Evolutionary conservation across 2,888 invertebrate genomes (phyloP), one percentile per base, ranked within the genome.

Genomic region (Mantis religiosa): DNA sequence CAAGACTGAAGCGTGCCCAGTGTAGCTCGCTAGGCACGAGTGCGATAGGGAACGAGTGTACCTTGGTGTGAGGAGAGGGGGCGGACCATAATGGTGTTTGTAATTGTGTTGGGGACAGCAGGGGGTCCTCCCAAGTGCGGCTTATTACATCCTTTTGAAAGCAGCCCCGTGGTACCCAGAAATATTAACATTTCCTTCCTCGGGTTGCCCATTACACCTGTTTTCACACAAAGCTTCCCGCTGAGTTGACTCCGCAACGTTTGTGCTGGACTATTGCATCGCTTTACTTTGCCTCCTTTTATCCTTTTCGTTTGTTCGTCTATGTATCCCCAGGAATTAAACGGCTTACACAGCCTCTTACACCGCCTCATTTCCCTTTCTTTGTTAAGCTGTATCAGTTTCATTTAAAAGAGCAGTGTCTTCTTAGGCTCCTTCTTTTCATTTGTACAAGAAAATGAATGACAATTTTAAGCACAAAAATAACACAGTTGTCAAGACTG

Each of bases 81-180:
- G 87, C 82, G 81, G 87, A 82, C 81, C 28, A 41, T 87, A 87
- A 87, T 87, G 87, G 87, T 87, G 87, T 87, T 87, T 87, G 87
- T 87, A 87, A 87, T 87, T 87, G 87, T 87, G 87, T 87, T 87
- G 34, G 28, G 82, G 82, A 54, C 87, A 87, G 87, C 87, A 27
- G 87, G 87, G 82, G 27, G 47, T 82, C 87, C 87, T 71, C 54
- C 81, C 82, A 87, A 82, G 30, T 34, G 87, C 87, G 87, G 87
- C 87, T 87, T 87, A 87, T 87, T 87, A 87, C 82, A 82, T 87
- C 82, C 82, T 34, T 87, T 87, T 87, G 87, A 87, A 87, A 82
- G 54, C 54, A 71, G 54, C 54, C 54, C 87, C 87, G 82, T 87
- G 82, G 87, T 87, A 82, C 82, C 54, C 87, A 87, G 82, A 87